These are phyloP conservation scores for human DNA, from an alignment of 2,113 vertebrate genomes.

Conservation along the genomic window GRCh38 chr6:81746001-81746500, in stretches of 20 bases:
- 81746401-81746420: slow-evolving; percentile 49
- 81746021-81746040: slow-evolving; percentile 74
- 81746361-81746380: slow-evolving; percentile 81
- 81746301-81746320: slow-evolving; percentile 82
- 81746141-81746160: slow-evolving; percentile 81
- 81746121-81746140: slow-evolving; percentile 81
- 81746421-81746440: slow-evolving; percentile 33
- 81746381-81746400: slow-evolving; percentile 77
- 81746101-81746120: slow-evolving; percentile 81
- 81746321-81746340: slow-evolving; percentile 81
- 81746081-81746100: slow-evolving; percentile 83
- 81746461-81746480: slow-evolving; percentile 57
- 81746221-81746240: slow-evolving; percentile 81
- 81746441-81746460: slow-evolving; percentile 63
- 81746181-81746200: slow-evolving; percentile 82
- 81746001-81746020: slow-evolving; percentile 80
- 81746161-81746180: slow-evolving; percentile 82
- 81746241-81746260: slow-evolving; percentile 76
- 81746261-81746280: slow-evolving; percentile 82
- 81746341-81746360: slow-evolving; percentile 82
- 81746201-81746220: slow-evolving; percentile 82
- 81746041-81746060: slow-evolving; percentile 75
- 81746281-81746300: slow-evolving; percentile 83
- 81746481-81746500: slow-evolving; percentile 67
- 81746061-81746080: slow-evolving; percentile 81